phyloP scores from a whole-genome alignment of 1,140 invertebrate genomes.

The Zophobas morio region DNA sequence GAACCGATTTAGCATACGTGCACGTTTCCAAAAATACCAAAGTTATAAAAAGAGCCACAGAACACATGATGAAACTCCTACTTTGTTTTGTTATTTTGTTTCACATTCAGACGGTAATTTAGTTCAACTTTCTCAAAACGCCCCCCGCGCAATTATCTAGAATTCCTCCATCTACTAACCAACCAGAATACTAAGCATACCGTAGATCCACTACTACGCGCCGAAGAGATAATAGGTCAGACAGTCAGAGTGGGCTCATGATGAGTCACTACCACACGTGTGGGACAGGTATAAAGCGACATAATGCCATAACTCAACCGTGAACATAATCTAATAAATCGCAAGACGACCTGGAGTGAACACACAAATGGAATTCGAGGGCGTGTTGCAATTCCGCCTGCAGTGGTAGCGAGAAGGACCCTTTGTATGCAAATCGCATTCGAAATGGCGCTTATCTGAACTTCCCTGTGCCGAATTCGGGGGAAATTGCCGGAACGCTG shows the following conservation, averaged over 20 bases:
- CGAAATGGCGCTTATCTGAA: slow-evolving; percentile 47
- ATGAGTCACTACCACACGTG: slow-evolving; percentile 26
- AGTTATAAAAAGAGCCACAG: too few species aligned
- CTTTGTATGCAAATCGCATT: slow-evolving; percentile 51
- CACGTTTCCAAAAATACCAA: too few species aligned
- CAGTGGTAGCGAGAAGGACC: slow-evolving; percentile 8
- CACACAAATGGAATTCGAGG: slow-evolving; percentile 5
- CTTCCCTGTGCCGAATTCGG: slow-evolving; percentile 43
- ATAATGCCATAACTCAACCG: slow-evolving; percentile 7
- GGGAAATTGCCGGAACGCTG: slow-evolving; percentile 21
- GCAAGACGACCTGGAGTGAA: slow-evolving; percentile 17
- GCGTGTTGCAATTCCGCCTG: slow-evolving; percentile 33
- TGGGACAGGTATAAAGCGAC: slow-evolving; percentile 26
- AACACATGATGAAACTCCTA: too few species aligned
- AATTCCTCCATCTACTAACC: background rate
- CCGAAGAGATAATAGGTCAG: background rate
- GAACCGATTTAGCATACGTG: too few species aligned
- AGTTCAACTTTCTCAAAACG: too few species aligned
- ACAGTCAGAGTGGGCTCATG: slow-evolving; percentile 8
- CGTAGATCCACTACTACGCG: background rate
- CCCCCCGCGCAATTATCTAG: background rate
- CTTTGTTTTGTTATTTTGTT: too few species aligned
- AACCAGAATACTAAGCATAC: background rate
- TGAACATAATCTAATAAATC: slow-evolving; percentile 33
- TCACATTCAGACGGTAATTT: too few species aligned